phyloP scores from a whole-genome alignment of 1,140 invertebrate species.

The Nasonia vitripennis region DNA sequence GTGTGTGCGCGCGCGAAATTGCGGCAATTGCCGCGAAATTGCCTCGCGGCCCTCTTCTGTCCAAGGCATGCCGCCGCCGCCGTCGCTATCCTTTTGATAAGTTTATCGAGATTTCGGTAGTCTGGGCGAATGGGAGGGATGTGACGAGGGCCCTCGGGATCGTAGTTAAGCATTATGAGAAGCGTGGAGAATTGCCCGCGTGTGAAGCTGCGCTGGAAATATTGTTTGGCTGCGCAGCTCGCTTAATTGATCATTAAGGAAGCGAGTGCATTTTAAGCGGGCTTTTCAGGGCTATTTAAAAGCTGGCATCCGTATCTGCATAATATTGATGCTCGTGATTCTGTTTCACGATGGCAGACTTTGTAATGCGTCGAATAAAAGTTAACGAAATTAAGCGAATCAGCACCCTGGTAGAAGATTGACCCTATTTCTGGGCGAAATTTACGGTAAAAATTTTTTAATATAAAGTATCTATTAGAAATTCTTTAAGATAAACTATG shows the following conservation, averaged over 20 bases:
- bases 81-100: slow-evolving; percentile 39
- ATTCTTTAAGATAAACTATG: too few relatives aligned
- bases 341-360: too few relatives aligned
- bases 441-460: too few relatives aligned
- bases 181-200: neutral
- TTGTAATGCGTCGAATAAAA: too few relatives aligned
- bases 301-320: neutral
- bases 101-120: slow-evolving; percentile 42
- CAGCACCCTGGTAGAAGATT: too few relatives aligned
- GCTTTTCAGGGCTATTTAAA: neutral
- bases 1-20: slow-evolving; percentile 60
- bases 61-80: neutral
- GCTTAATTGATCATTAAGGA: neutral
- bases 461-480: too few relatives aligned
- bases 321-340: too few relatives aligned
- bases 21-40: slow-evolving; percentile 66
- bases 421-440: too few relatives aligned
- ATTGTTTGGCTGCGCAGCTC: neutral
- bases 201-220: neutral
- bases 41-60: slow-evolving; percentile 25
- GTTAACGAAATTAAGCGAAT: too few relatives aligned
- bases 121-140: neutral
- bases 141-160: neutral
- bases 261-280: neutral
- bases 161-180: neutral